Evolutionary conservation across 2,888 invertebrate species (phyloP).

Genomic region (Tillus elongatus): DNA sequence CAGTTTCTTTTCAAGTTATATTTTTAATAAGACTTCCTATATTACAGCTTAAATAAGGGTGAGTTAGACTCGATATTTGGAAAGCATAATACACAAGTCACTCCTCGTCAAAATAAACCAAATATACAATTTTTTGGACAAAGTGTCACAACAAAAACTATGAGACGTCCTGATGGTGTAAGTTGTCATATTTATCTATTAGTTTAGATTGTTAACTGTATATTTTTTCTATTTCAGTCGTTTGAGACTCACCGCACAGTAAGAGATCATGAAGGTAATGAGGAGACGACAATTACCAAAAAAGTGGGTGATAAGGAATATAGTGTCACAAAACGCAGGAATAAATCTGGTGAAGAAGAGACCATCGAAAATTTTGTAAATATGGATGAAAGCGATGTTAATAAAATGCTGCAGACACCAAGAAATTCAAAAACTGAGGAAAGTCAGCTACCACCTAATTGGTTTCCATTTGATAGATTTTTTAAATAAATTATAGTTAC

Average conservation of each 20-base stretch:
- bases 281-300: conserved; percentile 48
- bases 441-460: conserved; percentile 13
- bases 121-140: conserved; percentile 41
- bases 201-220: not conserved
- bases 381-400: conserved; percentile 32
- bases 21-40: too few relatives aligned
- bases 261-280: conserved; percentile 50
- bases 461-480: conserved; percentile 28
- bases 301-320: conserved; percentile 36
- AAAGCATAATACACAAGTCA: conserved; percentile 13
- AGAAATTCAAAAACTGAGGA: conserved; percentile 4
- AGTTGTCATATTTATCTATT: conserved; percentile 15
- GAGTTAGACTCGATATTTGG: conserved; percentile 28
- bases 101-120: conserved; percentile 29
- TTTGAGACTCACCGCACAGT: conserved; percentile 49
- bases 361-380: conserved; percentile 33
- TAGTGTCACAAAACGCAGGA: conserved; percentile 43
- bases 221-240: conserved; percentile 30
- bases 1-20: too few relatives aligned
- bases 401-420: conserved; percentile 18
- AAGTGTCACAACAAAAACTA: conserved; percentile 46
- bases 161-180: conserved; percentile 50
- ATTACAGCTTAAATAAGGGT: conserved; percentile 26
- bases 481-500: conserved; percentile 29
- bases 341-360: conserved; percentile 34